phyloP scores from a whole-genome alignment of 64 coral and sea anemone genomes.

The Montipora capricornis region DNA sequence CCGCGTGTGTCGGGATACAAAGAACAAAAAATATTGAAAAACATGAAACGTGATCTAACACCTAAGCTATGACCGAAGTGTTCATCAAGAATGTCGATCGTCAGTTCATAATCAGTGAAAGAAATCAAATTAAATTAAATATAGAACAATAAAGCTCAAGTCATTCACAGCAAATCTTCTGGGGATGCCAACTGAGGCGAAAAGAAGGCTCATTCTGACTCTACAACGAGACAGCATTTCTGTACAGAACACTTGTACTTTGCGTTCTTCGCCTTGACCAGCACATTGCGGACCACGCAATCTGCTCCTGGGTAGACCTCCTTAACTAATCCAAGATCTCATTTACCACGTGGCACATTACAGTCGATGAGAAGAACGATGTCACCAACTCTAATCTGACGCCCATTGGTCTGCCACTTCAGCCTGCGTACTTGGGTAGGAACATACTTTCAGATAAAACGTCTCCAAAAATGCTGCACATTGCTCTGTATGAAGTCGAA shows the following conservation, averaged over 20 bases:
- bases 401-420: background rate
- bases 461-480: constrained; percentile 22
- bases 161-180: background rate
- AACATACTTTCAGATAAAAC: constrained; percentile 10
- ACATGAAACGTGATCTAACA: too few species aligned
- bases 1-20: too few species aligned
- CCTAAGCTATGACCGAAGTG: too few species aligned
- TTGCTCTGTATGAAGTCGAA: constrained; percentile 16
- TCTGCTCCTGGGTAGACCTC: background rate
- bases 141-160: background rate
- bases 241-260: background rate
- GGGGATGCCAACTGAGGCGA: background rate
- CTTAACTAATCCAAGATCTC: background rate
- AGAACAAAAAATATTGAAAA: too few species aligned
- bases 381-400: background rate
- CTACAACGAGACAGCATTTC: constrained; percentile 7
- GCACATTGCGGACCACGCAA: background rate
- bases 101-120: too few species aligned
- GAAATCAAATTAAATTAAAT: too few species aligned
- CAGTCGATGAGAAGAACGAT: constrained; percentile 22
- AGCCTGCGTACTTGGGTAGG: background rate
- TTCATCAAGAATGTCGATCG: too few species aligned
- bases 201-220: background rate
- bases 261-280: background rate
- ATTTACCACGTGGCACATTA: background rate